These are phyloP conservation scores for human (Homo sapiens) DNA, from an alignment of 2,113 vertebrate genomes.

Conservation along the genomic window GRCh38 chr1:27567001-27567500, in stretches of 20 bases:
- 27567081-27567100: background rate
- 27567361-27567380: slow-evolving; percentile 80
- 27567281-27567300: slow-evolving; percentile 89
- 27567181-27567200: slow-evolving; percentile 48
- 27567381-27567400: slow-evolving; percentile 69
- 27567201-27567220: slow-evolving; percentile 64
- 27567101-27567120: background rate
- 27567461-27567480: slow-evolving; percentile 85
- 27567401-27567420: slow-evolving; percentile 82
- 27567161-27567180: slow-evolving; percentile 60
- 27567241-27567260: slow-evolving; percentile 83
- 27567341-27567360: slow-evolving; percentile 83
- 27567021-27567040: background rate
- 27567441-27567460: slow-evolving; percentile 90
- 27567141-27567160: slow-evolving; percentile 18
- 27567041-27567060: background rate
- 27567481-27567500: slow-evolving; percentile 85
- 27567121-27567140: slow-evolving; percentile 7
- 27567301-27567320: slow-evolving; percentile 87
- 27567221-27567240: slow-evolving; percentile 85
- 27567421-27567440: slow-evolving; percentile 87
- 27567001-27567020: background rate
- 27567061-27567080: background rate
- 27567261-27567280: slow-evolving; percentile 86
- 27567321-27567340: slow-evolving; percentile 84